A percentile compares a stretch with the other conserved stretches of the same genome.
phyloP scores from a whole-genome alignment of 2,113 vertebrate species.

The Pantherophis guttatus region DNA sequence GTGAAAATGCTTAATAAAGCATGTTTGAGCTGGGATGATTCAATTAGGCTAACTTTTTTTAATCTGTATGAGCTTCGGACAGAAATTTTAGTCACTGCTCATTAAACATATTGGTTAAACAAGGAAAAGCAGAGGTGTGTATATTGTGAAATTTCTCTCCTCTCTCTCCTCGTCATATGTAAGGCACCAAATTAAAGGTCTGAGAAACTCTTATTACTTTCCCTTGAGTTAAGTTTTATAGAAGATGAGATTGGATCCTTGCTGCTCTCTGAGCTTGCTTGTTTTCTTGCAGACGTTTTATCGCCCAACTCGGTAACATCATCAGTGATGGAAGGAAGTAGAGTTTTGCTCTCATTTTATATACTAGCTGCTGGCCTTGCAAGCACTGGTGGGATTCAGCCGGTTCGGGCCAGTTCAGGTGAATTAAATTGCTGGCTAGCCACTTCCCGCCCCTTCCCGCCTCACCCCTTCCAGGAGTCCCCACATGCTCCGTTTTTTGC shows the following conservation, averaged over 20 bases:
- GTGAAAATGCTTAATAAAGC: conserved; percentile 51
- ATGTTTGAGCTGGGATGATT: conserved; percentile 47
- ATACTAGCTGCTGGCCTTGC: too few relatives aligned
- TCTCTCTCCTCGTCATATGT: conserved; percentile 22
- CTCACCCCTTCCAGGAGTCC: too few relatives aligned
- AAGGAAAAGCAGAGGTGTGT: conserved; percentile 23
- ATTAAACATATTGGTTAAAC: conserved; percentile 47
- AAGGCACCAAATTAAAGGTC: not conserved
- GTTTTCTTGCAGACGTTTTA: not conserved
- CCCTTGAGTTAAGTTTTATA: not conserved
- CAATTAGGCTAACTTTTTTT: conserved; percentile 51
- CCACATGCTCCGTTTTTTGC: too few relatives aligned
- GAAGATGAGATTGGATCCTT: not conserved
- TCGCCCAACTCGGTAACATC: not conserved
- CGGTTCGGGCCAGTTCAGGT: too few relatives aligned
- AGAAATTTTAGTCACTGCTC: conserved; percentile 46
- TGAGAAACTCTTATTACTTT: conserved; percentile 2
- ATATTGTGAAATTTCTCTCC: conserved; percentile 10
- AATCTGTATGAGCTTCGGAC: conserved; percentile 48
- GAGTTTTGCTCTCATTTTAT: too few relatives aligned
- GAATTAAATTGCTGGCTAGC: too few relatives aligned
- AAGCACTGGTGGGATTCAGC: too few relatives aligned
- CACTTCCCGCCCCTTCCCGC: too few relatives aligned
- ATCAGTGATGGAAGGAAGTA: too few relatives aligned
- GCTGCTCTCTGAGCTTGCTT: not conserved